Base-by-base conservation (phyloP, 2,888 invertebrate genomes). In the Drosophila siamana region DNA sequence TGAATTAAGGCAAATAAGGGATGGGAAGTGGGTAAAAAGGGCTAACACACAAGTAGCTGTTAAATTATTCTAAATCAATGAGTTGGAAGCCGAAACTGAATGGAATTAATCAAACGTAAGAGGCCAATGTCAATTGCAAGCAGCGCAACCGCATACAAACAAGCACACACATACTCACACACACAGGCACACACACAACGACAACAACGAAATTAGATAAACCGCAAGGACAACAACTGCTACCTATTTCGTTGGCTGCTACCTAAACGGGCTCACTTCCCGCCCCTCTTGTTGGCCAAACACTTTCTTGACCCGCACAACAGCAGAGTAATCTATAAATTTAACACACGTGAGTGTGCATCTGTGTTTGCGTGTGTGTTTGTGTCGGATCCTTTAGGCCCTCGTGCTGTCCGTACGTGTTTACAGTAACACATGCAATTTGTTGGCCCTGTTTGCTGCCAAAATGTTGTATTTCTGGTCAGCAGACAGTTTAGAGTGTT, bases 51-150 rank as follows among this genome's bases (percentile, higher is more conserved):
- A 69, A 55, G 51, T 40, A 57, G 61, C 67, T 69, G 74, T 68
- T 79, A 73, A 79, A 79, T 79, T 70, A 87, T 84, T 75, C 80
- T 69, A 66, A 88, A 74, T 72, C 88, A 83, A 78, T 86, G 84
- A 69, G 44, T 77, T 68, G 78, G 65, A 77, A 83, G 59, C 69
- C 69, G 56, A 76, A 80, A 85, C 78, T 78, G 69, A 80, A 65
- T 66, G 74, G 77, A 88, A 85, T 85, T 85, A 88, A 88, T 85
- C 85, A 85, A 78, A 86, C 64, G 78, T 70, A 71, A 73, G 52
- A 71, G 65, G 48, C 80, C 69, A 74, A 74, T 74, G 84, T 73
- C 80, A 77, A 82, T 69, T 82, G 67, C 65, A 71, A 47, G 61
- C 67, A 36, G 13, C 26, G 38, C 38, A 36, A 30, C 47, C 8